phyloP scores from a whole-genome alignment of 2,888 invertebrate species.

The Nymphalis c-album region DNA sequence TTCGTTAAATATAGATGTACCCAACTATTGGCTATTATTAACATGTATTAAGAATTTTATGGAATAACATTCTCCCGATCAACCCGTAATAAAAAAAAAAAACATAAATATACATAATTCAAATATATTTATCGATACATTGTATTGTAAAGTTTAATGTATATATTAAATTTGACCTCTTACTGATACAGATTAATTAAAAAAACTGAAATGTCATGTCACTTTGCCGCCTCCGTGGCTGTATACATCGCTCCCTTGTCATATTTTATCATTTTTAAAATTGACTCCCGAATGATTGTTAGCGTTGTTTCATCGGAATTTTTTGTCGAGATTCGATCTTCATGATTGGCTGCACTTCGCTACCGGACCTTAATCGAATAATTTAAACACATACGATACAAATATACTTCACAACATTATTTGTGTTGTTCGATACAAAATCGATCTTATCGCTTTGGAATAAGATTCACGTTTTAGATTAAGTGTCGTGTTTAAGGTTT shows the following conservation, averaged over 20 bases:
- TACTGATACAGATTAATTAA: conserved; percentile 7
- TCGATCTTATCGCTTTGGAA: conserved; percentile 11
- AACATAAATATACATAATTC: too few relatives aligned
- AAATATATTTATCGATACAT: too few relatives aligned
- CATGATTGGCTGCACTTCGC: conserved; percentile 65
- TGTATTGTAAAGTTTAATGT: background rate
- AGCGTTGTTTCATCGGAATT: conserved; percentile 60
- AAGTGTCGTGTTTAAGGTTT: conserved; percentile 29
- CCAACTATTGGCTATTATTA: too few relatives aligned
- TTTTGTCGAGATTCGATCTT: conserved; percentile 66
- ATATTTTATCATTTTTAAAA: conserved; percentile 30
- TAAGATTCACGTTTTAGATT: conserved; percentile 21
- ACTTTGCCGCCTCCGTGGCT: conserved; percentile 15
- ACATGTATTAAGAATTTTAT: too few relatives aligned
- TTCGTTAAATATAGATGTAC: too few relatives aligned
- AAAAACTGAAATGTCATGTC: conserved; percentile 17
- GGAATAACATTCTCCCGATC: too few relatives aligned
- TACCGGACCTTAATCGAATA: conserved; percentile 59
- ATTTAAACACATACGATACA: conserved; percentile 43
- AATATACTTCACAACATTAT: conserved; percentile 19
- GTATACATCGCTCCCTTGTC: conserved; percentile 30
- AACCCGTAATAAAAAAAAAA: too few relatives aligned
- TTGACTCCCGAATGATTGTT: conserved; percentile 31
- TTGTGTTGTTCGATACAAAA: conserved; percentile 27
- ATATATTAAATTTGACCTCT: background rate